Evolutionary conservation across 2,888 invertebrate species (phyloP).

Genomic region (Chorisops tibialis): DNA sequence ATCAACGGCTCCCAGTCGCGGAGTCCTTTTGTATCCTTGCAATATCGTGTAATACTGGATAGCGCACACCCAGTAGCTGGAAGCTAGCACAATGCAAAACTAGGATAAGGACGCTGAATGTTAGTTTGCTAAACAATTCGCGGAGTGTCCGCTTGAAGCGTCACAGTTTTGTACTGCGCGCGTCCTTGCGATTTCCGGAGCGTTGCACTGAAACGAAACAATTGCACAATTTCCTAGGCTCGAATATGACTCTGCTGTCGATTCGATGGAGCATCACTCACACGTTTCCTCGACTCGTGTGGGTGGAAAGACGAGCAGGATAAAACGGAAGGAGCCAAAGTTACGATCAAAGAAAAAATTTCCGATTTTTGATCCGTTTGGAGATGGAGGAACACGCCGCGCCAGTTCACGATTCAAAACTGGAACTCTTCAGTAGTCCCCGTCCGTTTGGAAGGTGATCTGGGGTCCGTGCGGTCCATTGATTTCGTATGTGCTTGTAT

Average conservation of each 20-base stretch:
- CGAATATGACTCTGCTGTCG: neutral
- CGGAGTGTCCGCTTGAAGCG: too few relatives aligned
- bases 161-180: too few relatives aligned
- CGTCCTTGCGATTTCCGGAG: neutral
- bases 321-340: neutral
- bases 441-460: slow-evolving; percentile 8
- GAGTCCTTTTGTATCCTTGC: too few relatives aligned
- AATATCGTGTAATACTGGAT: too few relatives aligned
- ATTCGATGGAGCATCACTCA: neutral
- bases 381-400: neutral
- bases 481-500: slow-evolving; percentile 1
- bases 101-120: too few relatives aligned
- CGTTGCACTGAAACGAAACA: neutral
- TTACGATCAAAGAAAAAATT: neutral
- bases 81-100: too few relatives aligned
- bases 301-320: too few relatives aligned
- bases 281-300: too few relatives aligned
- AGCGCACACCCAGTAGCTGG: too few relatives aligned
- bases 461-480: slow-evolving; percentile 18
- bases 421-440: neutral
- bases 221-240: neutral
- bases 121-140: too few relatives aligned
- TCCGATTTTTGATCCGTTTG: neutral
- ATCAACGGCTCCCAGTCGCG: too few relatives aligned
- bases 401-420: slow-evolving; percentile 17